Evolutionary conservation across 2,888 invertebrate genomes (phyloP).

Genomic region (Nasonovia ribisnigri): DNA sequence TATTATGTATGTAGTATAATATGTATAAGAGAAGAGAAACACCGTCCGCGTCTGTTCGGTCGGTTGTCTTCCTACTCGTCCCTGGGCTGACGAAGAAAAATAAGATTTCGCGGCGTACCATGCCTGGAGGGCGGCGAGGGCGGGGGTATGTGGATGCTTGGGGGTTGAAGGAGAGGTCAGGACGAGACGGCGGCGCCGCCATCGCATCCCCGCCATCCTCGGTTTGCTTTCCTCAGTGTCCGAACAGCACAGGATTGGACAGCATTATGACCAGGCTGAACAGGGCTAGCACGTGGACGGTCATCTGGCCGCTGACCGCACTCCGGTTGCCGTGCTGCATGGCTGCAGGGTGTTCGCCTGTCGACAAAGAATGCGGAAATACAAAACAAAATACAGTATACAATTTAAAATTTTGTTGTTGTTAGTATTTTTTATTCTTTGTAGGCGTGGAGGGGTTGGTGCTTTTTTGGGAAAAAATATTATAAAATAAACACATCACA

Average conservation of each 20-base stretch:
- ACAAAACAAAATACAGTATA: neutral
- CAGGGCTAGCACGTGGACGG: slow-evolving; percentile 65
- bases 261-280: slow-evolving; percentile 61
- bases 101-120: neutral
- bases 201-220: neutral
- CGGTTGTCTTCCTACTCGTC: neutral
- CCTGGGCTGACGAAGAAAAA: neutral
- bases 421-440: neutral
- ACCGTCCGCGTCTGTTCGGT: neutral
- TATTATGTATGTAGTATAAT: neutral
- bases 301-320: slow-evolving; percentile 68
- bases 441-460: neutral
- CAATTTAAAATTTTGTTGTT: neutral
- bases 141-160: neutral
- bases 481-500: neutral
- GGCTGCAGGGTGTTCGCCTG: slow-evolving; percentile 84
- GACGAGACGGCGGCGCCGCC: neutral
- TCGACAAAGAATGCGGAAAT: neutral
- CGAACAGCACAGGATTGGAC: slow-evolving; percentile 62
- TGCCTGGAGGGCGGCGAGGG: neutral
- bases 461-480: neutral
- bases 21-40: slow-evolving; percentile 11
- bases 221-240: slow-evolving; percentile 60
- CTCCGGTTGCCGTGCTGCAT: slow-evolving; percentile 78
- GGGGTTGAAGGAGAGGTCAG: neutral